A percentile compares a stretch with the other conserved stretches of the same genome.
phyloP scores from a whole-genome alignment of 2,888 invertebrate genomes.

The Atethmia centrago region DNA sequence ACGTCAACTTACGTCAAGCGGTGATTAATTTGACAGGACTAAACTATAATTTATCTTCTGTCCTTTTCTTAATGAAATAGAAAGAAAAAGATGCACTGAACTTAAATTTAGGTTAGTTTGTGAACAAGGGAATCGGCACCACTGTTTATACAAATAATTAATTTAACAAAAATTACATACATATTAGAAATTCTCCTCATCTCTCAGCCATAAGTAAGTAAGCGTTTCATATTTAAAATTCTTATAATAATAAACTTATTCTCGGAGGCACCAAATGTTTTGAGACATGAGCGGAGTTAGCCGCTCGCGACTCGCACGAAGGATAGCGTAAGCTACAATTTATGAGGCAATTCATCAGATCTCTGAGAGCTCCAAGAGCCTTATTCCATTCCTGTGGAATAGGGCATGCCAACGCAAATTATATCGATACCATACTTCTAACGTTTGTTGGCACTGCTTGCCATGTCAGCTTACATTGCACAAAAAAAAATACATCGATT shows the following conservation, averaged over 20 bases:
- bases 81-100: too few species aligned
- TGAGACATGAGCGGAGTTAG: conserved; percentile 66
- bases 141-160: neutral
- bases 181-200: neutral
- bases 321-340: conserved; percentile 77
- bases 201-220: conserved; percentile 28
- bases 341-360: conserved; percentile 80
- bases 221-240: conserved; percentile 48
- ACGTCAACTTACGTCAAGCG: too few species aligned
- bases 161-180: neutral
- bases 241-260: conserved; percentile 62
- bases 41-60: too few species aligned
- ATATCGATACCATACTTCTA: conserved; percentile 66
- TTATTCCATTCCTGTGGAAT: conserved; percentile 69
- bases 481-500: neutral
- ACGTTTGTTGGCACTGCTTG: conserved; percentile 50
- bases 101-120: too few species aligned
- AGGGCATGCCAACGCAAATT: conserved; percentile 66
- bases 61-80: too few species aligned
- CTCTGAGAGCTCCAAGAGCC: conserved; percentile 71
- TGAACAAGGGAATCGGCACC: too few species aligned
- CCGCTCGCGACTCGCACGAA: conserved; percentile 66
- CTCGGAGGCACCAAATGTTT: conserved; percentile 71
- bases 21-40: too few species aligned
- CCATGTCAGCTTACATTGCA: conserved; percentile 26